A percentile compares a stretch with the other conserved stretches of the same genome.
Evolutionary conservation across 2,888 invertebrate species (phyloP).

Genomic region (Corythucha ciliata): DNA sequence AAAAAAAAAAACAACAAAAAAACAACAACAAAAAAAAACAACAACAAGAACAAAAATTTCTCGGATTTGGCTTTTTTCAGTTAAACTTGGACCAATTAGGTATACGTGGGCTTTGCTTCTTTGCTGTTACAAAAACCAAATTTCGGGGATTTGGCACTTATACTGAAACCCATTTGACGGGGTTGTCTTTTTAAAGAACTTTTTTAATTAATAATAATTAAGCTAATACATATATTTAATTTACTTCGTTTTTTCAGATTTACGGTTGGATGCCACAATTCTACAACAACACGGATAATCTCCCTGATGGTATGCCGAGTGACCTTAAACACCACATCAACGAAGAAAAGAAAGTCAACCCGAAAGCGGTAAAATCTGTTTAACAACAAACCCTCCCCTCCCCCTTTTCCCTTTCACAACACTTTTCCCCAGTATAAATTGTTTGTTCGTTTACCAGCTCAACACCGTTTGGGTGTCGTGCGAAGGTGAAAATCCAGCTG

Average conservation of each 20-base stretch:
- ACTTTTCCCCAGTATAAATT: neutral
- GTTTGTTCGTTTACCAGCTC: slow-evolving; percentile 45
- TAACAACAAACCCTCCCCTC: neutral
- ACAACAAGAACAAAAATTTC: too few species aligned
- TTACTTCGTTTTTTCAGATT: slow-evolving; percentile 53
- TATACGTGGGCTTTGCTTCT: too few species aligned
- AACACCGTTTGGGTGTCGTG: slow-evolving; percentile 88
- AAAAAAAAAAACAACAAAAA: too few species aligned
- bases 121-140: too few species aligned
- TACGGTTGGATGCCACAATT: slow-evolving; percentile 76
- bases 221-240: neutral
- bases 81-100: too few species aligned
- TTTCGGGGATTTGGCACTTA: too few species aligned
- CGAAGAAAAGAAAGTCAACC: slow-evolving; percentile 41
- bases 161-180: too few species aligned
- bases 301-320: slow-evolving; percentile 65
- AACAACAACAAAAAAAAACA: too few species aligned
- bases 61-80: too few species aligned
- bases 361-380: slow-evolving; percentile 41
- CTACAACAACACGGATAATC: slow-evolving; percentile 59
- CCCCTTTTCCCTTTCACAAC: neutral
- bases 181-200: too few species aligned
- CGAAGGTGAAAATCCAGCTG: slow-evolving; percentile 86
- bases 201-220: too few species aligned
- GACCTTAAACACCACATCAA: slow-evolving; percentile 63